A percentile compares a stretch with the other conserved stretches of the same genome.
These are phyloP conservation scores for Crotalus helleri DNA, from an alignment of 2,113 vertebrate species.

Conservation along the genomic window DNA sequence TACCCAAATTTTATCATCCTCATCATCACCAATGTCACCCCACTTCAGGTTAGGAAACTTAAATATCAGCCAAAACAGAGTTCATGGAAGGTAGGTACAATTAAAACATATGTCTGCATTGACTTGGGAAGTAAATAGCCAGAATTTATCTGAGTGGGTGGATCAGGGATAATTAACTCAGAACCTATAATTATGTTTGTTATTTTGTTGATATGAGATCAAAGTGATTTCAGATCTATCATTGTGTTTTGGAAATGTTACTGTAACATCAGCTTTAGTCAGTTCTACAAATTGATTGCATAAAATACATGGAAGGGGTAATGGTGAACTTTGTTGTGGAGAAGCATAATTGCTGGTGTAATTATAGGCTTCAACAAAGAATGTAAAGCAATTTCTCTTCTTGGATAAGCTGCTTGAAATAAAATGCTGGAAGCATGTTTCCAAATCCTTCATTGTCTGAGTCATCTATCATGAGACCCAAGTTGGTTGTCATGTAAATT, in stretches of 20 bases:
- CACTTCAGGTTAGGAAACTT: constrained; percentile 53
- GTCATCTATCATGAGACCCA: background rate
- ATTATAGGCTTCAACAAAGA: background rate
- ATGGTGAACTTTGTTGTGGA: background rate
- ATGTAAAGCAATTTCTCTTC: background rate
- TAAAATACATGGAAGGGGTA: background rate
- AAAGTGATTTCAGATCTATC: background rate
- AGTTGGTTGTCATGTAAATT: background rate
- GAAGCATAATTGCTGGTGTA: background rate
- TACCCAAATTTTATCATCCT: constrained; percentile 27
- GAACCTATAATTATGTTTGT: background rate
- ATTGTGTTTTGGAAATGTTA: constrained; percentile 26
- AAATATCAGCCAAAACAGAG: constrained; percentile 52
- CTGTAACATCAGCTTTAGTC: background rate
- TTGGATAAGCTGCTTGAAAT: background rate
- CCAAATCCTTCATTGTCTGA: background rate
- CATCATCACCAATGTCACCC: constrained; percentile 3
- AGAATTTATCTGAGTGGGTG: constrained; percentile 7
- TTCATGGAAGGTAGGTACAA: constrained; percentile 46
- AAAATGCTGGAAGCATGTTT: background rate
- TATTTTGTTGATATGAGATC: background rate
- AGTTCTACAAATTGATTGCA: background rate
- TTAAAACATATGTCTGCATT: constrained; percentile 50
- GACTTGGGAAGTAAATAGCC: constrained; percentile 34
- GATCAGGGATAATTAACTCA: constrained; percentile 24